phyloP scores from a whole-genome alignment of 2,797 vertebrate genomes.

The Acanthis flammea region DNA sequence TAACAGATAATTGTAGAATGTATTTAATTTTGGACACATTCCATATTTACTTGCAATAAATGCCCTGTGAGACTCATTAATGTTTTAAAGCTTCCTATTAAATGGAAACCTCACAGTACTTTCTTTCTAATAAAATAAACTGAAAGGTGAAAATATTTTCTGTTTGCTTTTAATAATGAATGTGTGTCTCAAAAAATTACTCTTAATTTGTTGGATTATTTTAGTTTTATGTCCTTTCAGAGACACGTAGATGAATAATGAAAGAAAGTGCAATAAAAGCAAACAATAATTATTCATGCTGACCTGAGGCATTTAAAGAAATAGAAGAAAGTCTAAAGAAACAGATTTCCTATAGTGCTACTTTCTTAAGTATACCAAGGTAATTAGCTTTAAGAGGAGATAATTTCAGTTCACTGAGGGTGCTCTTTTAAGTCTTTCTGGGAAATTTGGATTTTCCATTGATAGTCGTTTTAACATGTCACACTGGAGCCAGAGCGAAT shows the following conservation, averaged over 20 bases:
- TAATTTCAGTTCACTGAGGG: conserved; percentile 82
- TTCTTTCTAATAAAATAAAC: conserved; percentile 57
- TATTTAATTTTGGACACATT: conserved; percentile 36
- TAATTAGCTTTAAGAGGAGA: conserved; percentile 87
- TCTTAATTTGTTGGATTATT: conserved; percentile 32
- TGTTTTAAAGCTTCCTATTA: conserved; percentile 46
- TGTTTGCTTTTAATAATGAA: conserved; percentile 10
- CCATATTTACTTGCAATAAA: conserved; percentile 27
- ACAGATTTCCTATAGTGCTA: conserved; percentile 71
- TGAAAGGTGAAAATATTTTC: conserved; percentile 39
- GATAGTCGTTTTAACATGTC: conserved; percentile 91
- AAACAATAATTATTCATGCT: conserved; percentile 54
- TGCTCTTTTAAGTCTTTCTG: conserved; percentile 84
- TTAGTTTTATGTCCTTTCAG: conserved; percentile 25
- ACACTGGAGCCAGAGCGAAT: conserved; percentile 92
- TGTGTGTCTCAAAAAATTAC: background rate
- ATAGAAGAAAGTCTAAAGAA: conserved; percentile 43
- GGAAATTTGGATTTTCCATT: conserved; percentile 89
- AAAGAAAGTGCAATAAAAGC: conserved; percentile 36
- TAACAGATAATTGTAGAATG: conserved; percentile 12
- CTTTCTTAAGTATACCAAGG: conserved; percentile 79
- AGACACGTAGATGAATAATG: conserved; percentile 6
- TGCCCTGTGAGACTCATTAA: conserved; percentile 47
- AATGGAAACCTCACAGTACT: conserved; percentile 23
- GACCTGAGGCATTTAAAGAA: conserved; percentile 51